These are phyloP conservation scores for Alloscopus bannaensis DNA, from an alignment of 2,888 invertebrate genomes.

Conservation along the genomic window DNA sequence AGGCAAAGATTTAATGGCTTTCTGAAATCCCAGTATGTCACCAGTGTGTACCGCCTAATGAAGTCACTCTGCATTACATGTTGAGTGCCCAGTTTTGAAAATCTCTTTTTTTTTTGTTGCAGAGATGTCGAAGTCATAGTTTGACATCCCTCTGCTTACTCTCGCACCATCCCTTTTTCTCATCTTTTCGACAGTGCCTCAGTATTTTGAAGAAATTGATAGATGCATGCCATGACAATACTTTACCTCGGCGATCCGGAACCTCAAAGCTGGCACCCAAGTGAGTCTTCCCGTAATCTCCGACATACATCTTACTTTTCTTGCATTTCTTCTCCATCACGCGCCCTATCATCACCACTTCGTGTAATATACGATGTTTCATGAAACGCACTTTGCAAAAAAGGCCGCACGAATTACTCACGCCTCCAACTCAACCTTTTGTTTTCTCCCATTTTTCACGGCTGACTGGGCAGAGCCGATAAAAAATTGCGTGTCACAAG, in stretches of 20 bases:
- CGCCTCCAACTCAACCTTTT: no score
- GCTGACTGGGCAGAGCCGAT: no score
- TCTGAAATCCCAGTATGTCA: no score
- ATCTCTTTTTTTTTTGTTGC: conserved; percentile 70
- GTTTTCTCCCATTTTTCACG: no score
- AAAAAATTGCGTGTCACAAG: no score
- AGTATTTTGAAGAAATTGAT: conserved; percentile 96
- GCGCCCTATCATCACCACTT: neutral
- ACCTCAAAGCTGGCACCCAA: conserved; percentile 90
- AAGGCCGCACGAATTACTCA: no score
- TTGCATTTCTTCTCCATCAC: neutral
- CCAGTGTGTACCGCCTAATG: no score
- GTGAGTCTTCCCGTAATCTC: conserved; percentile 76
- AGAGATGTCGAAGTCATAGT: conserved; percentile 92
- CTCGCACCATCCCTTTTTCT: conserved; percentile 99
- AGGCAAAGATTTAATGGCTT: no score
- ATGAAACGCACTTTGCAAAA: neutral
- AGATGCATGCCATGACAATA: conserved; percentile 97
- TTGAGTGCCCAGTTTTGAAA: no score
- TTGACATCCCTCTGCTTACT: conserved; percentile 97
- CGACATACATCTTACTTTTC: neutral
- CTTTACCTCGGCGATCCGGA: conserved; percentile 90
- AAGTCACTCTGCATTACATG: no score
- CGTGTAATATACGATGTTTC: neutral
- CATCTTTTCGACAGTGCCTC: conserved; percentile 98